These are phyloP conservation scores for Zapornia atra DNA, from an alignment of 2,113 vertebrate genomes.

Conservation along the genomic window DNA sequence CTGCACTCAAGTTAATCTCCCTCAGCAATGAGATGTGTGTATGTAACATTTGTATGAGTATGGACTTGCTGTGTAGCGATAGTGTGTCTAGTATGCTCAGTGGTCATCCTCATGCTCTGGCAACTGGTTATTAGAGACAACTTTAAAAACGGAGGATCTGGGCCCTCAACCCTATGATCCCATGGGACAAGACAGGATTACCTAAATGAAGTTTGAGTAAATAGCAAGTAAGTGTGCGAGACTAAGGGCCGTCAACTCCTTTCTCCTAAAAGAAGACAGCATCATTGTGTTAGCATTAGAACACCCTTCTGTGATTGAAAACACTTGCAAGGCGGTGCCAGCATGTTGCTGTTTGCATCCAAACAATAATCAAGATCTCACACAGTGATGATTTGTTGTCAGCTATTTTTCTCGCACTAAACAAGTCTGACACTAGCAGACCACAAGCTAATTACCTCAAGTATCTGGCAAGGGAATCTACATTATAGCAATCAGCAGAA, in stretches of 20 bases:
- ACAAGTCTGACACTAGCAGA: conserved; percentile 54
- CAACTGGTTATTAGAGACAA: background rate
- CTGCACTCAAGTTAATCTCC: background rate
- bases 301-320: conserved; percentile 35
- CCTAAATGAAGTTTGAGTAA: background rate
- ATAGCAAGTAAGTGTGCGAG: background rate
- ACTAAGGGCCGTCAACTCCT: background rate
- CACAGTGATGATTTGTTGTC: conserved; percentile 61
- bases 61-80: background rate
- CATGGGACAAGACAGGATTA: background rate
- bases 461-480: conserved; percentile 33
- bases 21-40: background rate
- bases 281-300: background rate
- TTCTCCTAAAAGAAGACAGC: background rate
- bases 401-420: conserved; percentile 48
- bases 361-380: conserved; percentile 68
- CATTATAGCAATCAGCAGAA: conserved; percentile 20
- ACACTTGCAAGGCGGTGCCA: conserved; percentile 7
- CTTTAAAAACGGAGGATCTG: background rate
- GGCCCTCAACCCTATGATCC: background rate
- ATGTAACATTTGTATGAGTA: background rate
- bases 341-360: conserved; percentile 48
- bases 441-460: conserved; percentile 44
- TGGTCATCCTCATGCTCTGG: background rate
- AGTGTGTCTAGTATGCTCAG: fast-evolving